Evolutionary conservation across 2,888 invertebrate genomes (phyloP), one percentile per base, ranked within the genome.

Genomic region (Alcis repandata): DNA sequence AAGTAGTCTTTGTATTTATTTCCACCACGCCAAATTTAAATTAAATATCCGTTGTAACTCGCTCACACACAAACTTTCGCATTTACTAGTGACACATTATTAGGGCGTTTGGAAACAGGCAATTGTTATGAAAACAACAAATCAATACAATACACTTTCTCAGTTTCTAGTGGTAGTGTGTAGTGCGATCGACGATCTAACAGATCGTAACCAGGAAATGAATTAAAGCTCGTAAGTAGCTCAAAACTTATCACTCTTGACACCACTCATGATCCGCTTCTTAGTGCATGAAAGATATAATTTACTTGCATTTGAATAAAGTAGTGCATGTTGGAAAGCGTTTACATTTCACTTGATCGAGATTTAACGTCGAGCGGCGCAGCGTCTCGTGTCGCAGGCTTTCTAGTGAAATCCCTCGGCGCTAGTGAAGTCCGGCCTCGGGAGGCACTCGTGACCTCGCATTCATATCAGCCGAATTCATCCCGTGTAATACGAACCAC

Each of bases 341-440:
- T 80, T 85, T 80, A 81, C 80, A 85, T 87, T 86, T 84, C 82
- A 82, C 78, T 85, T 74, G 72, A 74, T 70, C 67, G 77, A 84
- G 83, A 87, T 85, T 88, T 85, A 83, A 78, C 75, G 73, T 83
- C 74, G 78, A 84, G 82, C 78, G 78, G 72, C 74, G 74, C 71
- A 77, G 85, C 85, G 81, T 88, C 84, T 79, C 77, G 79, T 88
- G 79, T 86, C 85, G 76, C 82, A 77, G 75, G 72, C 88, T 90
- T 89, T 90, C 88, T 88, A 88, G 82, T 77, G 82, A 84, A 83
- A 82, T 79, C 79, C 77, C 74, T 61, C 70, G 69, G 69, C 75
- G 67, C 57, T 63, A 64, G 68, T 60, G 67, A 65, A 66, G 45
- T 53, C 57, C 74, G 74, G 66, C 69, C 75, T 77, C 73, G 70